These are phyloP conservation scores for Epiperipatus broadwayi DNA, from an alignment of 2,888 invertebrate genomes.

Conservation along the genomic window DNA sequence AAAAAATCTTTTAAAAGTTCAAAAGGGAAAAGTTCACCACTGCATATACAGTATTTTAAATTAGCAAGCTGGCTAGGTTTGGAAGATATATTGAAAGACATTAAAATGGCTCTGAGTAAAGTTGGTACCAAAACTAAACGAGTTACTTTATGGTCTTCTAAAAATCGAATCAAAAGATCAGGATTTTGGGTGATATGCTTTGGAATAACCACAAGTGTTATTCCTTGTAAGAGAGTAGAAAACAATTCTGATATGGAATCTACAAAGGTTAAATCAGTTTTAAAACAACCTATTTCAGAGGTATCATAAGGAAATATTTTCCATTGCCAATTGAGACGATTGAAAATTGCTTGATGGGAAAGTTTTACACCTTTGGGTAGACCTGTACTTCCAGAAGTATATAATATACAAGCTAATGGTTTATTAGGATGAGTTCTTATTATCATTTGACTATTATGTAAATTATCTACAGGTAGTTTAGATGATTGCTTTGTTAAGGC, in stretches of 20 bases:
- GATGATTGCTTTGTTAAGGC: background rate
- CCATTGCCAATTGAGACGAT: conserved; percentile 76
- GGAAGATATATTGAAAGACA: no score
- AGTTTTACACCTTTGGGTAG: conserved; percentile 70
- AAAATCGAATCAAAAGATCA: conserved; percentile 44
- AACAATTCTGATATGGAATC: conserved; percentile 74
- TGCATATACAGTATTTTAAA: conserved; percentile 68
- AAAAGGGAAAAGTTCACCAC: conserved; percentile 57
- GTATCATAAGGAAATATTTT: conserved; percentile 50
- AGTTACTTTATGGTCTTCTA: conserved; percentile 40
- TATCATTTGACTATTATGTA: no score
- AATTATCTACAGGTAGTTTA: conserved; percentile 19
- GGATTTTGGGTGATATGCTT: conserved; percentile 55
- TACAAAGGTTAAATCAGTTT: conserved; percentile 75
- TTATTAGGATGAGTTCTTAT: no score
- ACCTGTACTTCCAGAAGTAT: conserved; percentile 76
- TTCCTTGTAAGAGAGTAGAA: conserved; percentile 55
- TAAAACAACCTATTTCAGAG: conserved; percentile 57
- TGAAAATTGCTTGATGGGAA: conserved; percentile 44
- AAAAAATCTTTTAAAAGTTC: conserved; percentile 55
- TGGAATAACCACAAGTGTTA: conserved; percentile 50
- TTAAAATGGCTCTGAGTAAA: conserved; percentile 51
- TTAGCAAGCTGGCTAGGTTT: no score
- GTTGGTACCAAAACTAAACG: conserved; percentile 68
- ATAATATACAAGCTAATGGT: conserved; percentile 49